Percentiles rank a stretch among this genome's conserved stretches.
Conservation (phyloP, 2,797 vertebrate species). For the Danio aesculapii region DNA sequence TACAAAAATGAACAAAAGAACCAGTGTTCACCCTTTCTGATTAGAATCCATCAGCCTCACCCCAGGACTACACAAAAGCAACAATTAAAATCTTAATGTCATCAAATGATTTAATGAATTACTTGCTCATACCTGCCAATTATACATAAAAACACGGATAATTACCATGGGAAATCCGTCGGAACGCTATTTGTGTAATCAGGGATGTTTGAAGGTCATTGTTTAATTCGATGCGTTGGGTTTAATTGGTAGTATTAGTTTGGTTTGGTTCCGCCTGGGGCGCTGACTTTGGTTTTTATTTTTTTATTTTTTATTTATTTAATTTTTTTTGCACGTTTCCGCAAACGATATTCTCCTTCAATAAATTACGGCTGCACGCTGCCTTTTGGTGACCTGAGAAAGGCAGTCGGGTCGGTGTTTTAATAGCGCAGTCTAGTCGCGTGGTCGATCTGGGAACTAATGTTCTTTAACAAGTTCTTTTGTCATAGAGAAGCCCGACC, state of each 20-base stretch:
- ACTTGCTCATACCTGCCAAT: conserved; percentile 40
- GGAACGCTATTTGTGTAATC: conserved; percentile 47
- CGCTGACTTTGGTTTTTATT: background rate
- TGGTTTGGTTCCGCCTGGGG: conserved; percentile 40
- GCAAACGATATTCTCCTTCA: background rate
- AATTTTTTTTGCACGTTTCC: background rate
- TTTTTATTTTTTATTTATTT: too few species aligned
- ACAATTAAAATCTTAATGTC: conserved; percentile 42
- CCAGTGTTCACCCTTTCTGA: background rate
- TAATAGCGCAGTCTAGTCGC: background rate
- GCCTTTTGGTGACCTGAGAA: background rate
- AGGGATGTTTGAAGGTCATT: conserved; percentile 54
- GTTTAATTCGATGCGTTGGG: conserved; percentile 50
- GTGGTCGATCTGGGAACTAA: background rate
- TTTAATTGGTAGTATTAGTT: conserved; percentile 55
- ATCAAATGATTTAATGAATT: conserved; percentile 51
- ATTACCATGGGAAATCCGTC: conserved; percentile 42
- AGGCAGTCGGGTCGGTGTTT: background rate
- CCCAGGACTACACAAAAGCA: conserved; percentile 3
- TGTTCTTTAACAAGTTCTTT: conserved; percentile 18
- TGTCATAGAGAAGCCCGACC: conserved; percentile 9
- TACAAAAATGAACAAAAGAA: background rate
- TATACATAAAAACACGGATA: conserved; percentile 49
- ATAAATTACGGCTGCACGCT: conserved; percentile 1
- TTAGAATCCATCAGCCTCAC: conserved; percentile 15